Evolutionary conservation across 2,888 invertebrate species (phyloP).

Genomic region (Carpatolechia fugitivella): DNA sequence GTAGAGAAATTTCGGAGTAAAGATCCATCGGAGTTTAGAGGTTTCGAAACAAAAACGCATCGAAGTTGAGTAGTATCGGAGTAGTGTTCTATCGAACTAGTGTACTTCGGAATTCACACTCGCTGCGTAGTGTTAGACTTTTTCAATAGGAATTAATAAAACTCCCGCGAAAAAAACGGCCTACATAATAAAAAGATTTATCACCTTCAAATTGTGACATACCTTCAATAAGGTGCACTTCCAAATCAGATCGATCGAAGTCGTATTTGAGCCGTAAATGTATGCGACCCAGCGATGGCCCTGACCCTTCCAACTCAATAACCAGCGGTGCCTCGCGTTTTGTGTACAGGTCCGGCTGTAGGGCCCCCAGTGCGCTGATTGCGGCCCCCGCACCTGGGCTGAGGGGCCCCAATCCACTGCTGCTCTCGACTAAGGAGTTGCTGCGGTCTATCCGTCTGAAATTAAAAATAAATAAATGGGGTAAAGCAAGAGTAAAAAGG

Average conservation of each 20-base stretch:
- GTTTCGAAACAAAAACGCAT: no score
- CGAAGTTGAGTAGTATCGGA: no score
- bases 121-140: no score
- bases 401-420: constrained; percentile 63
- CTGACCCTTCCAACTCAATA: constrained; percentile 80
- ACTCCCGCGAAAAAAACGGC: no score
- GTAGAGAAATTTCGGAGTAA: no score
- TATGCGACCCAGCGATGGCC: constrained; percentile 87
- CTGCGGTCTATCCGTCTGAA: constrained; percentile 74
- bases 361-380: constrained; percentile 83
- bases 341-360: constrained; percentile 93
- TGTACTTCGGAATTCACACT: no score
- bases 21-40: no score
- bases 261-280: constrained; percentile 93
- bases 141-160: no score
- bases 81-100: no score
- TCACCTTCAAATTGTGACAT: constrained; percentile 3
- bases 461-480: background rate
- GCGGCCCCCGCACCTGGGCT: constrained; percentile 64
- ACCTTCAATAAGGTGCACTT: constrained; percentile 96
- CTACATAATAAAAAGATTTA: no score
- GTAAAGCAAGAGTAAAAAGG: no score
- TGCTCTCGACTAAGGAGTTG: constrained; percentile 72
- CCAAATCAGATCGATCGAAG: constrained; percentile 92
- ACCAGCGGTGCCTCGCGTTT: constrained; percentile 88